Evolutionary conservation across 2,888 invertebrate species (phyloP), one percentile per base, ranked within the genome.

Genomic region (Dolichopus griseipennis): DNA sequence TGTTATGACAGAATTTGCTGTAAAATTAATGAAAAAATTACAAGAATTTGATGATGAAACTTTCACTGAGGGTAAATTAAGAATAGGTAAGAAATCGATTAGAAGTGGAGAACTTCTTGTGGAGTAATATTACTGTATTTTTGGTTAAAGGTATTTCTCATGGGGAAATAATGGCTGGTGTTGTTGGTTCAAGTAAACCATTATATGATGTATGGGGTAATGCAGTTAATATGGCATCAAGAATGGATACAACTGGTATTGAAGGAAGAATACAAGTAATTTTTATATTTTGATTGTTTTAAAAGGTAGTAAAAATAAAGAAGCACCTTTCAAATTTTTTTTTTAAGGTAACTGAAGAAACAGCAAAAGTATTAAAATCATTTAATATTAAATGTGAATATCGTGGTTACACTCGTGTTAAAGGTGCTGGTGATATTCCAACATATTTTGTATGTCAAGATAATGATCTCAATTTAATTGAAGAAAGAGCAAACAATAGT

Each of bases 151-250:
- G 97, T 70, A 91, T 97, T 75, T 92, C 92, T 52, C 90, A 93
- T 76, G 97, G 97, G 0, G 89, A 91, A 73, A 90, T 96, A 8
- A 93, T 95, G 71, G 96, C 97, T 0, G 97, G 97, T 4, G 96
- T 97, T 0, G 94, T 97, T 4, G 97, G 96, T 0, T 92, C 93
- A 0, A 89, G 92, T 70, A 97, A 97, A 77, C 97, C 97, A 0
- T 85, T 95, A 65, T 97, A 96, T 79, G 97, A 97, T 78, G 95
- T 97, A 76, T 97, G 97, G 96, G 97, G 97, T 0, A 92, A 97
- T 80, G 91, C 96, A 0, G 97, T 97, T 0, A 97, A 97, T 81
- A 91, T 97, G 87, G 95, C 97, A 4, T 95, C 95, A 0, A 85
- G 97, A 75, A 95, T 97, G 95, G 97, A 97, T 77, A 93, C 93